Conservation (phyloP, 2,113 vertebrate genomes). For the Tenrec ecaudatus region DNA sequence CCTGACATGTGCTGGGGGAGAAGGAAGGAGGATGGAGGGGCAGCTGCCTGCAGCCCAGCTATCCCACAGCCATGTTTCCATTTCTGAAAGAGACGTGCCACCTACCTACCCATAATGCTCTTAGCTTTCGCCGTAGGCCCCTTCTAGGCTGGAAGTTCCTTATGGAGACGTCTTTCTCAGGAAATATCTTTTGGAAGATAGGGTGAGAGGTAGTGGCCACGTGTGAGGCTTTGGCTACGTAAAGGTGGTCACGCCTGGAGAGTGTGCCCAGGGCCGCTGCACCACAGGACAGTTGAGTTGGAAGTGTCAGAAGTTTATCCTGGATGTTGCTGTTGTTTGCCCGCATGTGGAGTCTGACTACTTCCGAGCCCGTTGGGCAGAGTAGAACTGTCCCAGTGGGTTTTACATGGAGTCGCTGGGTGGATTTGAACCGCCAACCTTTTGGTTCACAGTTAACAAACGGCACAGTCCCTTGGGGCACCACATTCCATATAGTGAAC, state of each 20-base stretch:
- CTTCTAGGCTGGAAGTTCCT: slow-evolving; percentile 40
- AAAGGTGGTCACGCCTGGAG: not conserved
- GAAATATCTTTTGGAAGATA: slow-evolving; percentile 78
- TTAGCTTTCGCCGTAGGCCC: slow-evolving; percentile 31
- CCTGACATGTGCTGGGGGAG: slow-evolving; percentile 15
- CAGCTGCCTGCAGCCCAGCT: rapidly evolving
- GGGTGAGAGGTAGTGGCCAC: not conserved
- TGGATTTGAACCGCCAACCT: not conserved
- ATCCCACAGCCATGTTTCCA: slow-evolving; percentile 15
- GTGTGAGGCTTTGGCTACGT: not conserved
- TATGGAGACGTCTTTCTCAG: slow-evolving; percentile 84
- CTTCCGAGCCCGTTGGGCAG: not conserved
- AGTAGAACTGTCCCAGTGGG: not conserved
- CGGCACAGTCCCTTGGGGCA: not conserved
- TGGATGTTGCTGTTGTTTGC: not conserved
- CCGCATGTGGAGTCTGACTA: not conserved
- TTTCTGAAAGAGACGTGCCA: slow-evolving; percentile 41
- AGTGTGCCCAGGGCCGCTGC: not conserved
- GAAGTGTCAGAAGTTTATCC: not conserved
- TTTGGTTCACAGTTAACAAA: not conserved
- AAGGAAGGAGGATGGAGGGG: not conserved
- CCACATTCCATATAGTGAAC: not conserved
- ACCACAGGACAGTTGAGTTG: not conserved
- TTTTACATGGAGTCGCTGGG: not conserved
- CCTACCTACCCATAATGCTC: slow-evolving; percentile 71